Base-by-base conservation (phyloP, 1,140 invertebrate genomes). In the Tribolium castaneum region DNA sequence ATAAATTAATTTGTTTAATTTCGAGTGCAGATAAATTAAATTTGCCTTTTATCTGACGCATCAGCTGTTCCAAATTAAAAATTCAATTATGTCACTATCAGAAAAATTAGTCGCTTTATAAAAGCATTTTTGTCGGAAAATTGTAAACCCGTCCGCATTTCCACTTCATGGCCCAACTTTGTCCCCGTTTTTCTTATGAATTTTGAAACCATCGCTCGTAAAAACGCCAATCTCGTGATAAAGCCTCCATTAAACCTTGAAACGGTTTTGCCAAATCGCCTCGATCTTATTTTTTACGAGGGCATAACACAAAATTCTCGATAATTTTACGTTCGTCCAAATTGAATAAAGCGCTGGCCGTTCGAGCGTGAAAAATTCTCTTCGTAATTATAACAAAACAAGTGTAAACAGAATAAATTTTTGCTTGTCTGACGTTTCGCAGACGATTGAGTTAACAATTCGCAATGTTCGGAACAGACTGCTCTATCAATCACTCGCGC, bases 361-460 rank as follows among this genome's bases (percentile, higher is more conserved):
- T 12, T 25, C 16, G 54, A 56, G 3, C 19, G 16, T 25, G 54
- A 6, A 59, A 25, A 59, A 59, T 12, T 30, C 25, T 30, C 25
- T 30, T 59, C 54, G 10, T n/a, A 34, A 66, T 66, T 59, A 22
- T 59, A 59, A 12, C 19, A 59, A 66, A 66, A 66, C 59, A 35
- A 66, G 14, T 14, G 25, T 35, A 35, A 35, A 66, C 59, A 35
- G 30, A 66, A 66, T 66, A 34, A 66, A 66, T 66, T 66, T 66
- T 66, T 66, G 16, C 19, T 59, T 59, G 54, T 25, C 10, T 10
- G 22, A 22, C 54, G 22, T 25, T 35, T 66, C 25, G 59, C 59
- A 66, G 54, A 66, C 59, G 59, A 66, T 66, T 35, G n/a, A 66
- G 59, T 66, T 35, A 66, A 66, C 59, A 66, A 34, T 66, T 66